A percentile compares a stretch with the other conserved stretches of the same genome.
Conservation (phyloP, 2,797 vertebrate species). For the Sebastes hubbsi region DNA sequence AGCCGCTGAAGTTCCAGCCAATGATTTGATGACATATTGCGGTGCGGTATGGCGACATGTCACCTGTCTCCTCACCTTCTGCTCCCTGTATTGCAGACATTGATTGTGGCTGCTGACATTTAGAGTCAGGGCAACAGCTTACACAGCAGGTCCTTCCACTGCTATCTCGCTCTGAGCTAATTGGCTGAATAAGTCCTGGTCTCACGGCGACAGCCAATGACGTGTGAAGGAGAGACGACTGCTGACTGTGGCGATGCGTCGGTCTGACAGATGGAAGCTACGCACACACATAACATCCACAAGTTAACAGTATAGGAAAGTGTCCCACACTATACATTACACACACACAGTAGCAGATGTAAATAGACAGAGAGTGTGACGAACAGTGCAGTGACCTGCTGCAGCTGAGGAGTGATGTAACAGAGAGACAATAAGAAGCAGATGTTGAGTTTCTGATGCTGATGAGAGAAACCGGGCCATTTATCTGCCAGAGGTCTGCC, state of each 20-base stretch:
- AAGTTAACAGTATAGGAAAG: background rate
- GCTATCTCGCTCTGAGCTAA: slow-evolving; percentile 34
- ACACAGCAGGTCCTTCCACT: slow-evolving; percentile 16
- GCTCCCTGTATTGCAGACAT: background rate
- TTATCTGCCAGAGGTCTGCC: slow-evolving; percentile 8
- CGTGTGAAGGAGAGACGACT: slow-evolving; percentile 40
- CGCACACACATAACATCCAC: background rate
- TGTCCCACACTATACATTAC: no score
- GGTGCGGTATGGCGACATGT: background rate
- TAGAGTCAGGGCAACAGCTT: slow-evolving; percentile 18
- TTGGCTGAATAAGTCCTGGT: slow-evolving; percentile 53
- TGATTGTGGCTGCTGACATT: slow-evolving; percentile 38
- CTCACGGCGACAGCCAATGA: slow-evolving; percentile 40
- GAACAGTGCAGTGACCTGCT: slow-evolving; percentile 27
- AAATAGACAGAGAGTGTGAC: background rate
- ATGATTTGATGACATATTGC: background rate
- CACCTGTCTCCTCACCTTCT: background rate
- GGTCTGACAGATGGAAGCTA: slow-evolving; percentile 34
- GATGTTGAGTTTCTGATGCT: slow-evolving; percentile 30
- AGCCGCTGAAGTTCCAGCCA: background rate
- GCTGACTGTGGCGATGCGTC: slow-evolving; percentile 23
- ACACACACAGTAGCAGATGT: background rate
- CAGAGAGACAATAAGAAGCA: slow-evolving; percentile 19
- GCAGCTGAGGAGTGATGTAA: background rate
- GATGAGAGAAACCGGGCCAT: slow-evolving; percentile 25